Evolutionary conservation across 2,113 vertebrate genomes (phyloP).

Genomic region (Elephas maximus): DNA sequence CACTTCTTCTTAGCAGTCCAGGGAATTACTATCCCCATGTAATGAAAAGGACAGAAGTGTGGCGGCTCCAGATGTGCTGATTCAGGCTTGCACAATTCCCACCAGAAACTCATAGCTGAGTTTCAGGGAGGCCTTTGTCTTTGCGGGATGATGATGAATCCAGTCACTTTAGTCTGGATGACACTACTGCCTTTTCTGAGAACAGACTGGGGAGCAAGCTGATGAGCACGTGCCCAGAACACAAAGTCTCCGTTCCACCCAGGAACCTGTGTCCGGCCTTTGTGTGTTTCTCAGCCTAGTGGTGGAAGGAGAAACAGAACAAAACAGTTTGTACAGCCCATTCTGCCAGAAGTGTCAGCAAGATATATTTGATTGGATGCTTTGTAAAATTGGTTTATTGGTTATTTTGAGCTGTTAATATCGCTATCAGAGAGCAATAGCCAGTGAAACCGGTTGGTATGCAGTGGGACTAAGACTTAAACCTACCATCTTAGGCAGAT

Average conservation of each 20-base stretch:
- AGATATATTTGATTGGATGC: background rate
- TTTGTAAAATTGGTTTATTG: background rate
- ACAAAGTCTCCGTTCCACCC: background rate
- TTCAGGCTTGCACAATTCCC: background rate
- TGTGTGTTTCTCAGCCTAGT: background rate
- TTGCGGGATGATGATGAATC: background rate
- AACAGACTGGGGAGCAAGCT: background rate
- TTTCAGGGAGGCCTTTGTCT: conserved; percentile 51
- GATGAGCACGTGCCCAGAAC: background rate
- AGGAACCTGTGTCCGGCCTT: background rate
- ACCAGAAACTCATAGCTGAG: background rate
- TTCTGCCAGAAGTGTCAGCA: background rate
- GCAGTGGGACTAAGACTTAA: background rate
- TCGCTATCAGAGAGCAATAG: background rate
- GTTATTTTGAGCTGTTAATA: background rate
- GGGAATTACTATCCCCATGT: background rate
- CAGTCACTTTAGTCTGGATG: background rate
- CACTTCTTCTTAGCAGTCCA: background rate
- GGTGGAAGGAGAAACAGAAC: background rate
- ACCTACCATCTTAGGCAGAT: background rate
- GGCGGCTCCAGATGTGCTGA: background rate
- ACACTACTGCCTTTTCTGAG: background rate
- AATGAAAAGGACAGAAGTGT: background rate
- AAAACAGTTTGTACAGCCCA: background rate
- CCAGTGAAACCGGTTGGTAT: background rate